phyloP scores from a whole-genome alignment of 2,888 invertebrate genomes.

The Myopa tessellatipennis region DNA sequence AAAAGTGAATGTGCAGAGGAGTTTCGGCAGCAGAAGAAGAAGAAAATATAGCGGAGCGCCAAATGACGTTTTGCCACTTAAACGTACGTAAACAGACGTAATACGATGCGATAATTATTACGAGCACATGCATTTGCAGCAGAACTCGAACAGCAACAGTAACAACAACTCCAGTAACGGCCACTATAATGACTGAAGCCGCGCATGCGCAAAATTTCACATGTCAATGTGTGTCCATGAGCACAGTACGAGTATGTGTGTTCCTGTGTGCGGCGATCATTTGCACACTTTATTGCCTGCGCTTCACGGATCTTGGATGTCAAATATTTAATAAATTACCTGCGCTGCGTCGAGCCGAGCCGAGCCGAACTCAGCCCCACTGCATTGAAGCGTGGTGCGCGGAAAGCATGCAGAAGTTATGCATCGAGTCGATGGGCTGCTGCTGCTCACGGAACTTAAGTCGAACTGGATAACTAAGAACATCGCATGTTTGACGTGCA shows the following conservation, averaged over 20 bases:
- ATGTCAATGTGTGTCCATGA: constrained; percentile 27
- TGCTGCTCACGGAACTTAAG: background rate
- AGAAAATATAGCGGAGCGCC: constrained; percentile 1
- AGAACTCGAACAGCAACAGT: constrained; percentile 14
- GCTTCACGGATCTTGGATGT: constrained; percentile 53
- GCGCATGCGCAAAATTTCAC: constrained; percentile 9
- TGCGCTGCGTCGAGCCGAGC: background rate
- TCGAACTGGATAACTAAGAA: constrained; percentile 22
- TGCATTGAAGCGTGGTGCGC: background rate
- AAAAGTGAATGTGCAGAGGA: constrained; percentile 27
- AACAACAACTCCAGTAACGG: background rate
- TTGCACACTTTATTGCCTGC: constrained; percentile 38
- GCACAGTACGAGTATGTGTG: constrained; percentile 7
- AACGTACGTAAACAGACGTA: constrained; percentile 27
- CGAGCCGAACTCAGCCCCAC: background rate
- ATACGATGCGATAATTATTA: constrained; percentile 38
- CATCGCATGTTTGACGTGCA: constrained; percentile 38
- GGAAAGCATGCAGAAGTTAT: constrained; percentile 4
- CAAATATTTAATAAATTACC: constrained; percentile 51
- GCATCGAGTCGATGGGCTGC: constrained; percentile 20
- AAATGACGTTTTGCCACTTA: constrained; percentile 32
- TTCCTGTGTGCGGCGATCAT: constrained; percentile 17
- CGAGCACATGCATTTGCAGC: constrained; percentile 13
- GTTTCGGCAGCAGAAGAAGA: background rate
- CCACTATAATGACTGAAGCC: background rate